Evolutionary conservation across 2,113 vertebrate species (phyloP).

Genomic region (Myocastor coypus): DNA sequence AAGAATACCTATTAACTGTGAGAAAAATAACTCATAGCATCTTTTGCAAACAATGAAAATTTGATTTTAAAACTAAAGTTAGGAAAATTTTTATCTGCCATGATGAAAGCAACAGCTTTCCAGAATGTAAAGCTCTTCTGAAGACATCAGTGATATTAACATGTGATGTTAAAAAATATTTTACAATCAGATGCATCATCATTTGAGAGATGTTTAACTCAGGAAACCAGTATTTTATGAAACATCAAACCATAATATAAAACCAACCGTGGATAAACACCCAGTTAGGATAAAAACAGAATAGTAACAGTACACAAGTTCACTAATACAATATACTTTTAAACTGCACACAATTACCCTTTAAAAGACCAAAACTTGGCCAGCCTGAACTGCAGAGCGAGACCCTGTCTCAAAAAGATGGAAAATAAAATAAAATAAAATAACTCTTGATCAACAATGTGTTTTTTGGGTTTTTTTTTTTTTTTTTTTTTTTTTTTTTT

Average conservation of each 20-base stretch:
- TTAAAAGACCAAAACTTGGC: neutral
- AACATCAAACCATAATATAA: neutral
- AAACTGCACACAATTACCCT: neutral
- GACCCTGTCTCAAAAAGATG: too few relatives aligned
- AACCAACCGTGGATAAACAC: neutral
- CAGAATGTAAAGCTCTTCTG: neutral
- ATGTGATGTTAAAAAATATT: neutral
- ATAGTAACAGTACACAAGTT: neutral
- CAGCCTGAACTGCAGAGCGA: too few relatives aligned
- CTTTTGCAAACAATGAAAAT: neutral
- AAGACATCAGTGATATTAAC: neutral
- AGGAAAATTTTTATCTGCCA: neutral
- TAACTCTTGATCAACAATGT: neutral
- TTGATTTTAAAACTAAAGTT: constrained; percentile 15
- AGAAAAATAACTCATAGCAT: neutral
- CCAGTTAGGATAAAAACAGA: neutral
- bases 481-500: too few relatives aligned
- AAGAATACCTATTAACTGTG: neutral
- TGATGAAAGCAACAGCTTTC: neutral
- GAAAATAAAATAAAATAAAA: too few relatives aligned
- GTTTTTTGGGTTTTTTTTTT: neutral
- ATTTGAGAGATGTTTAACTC: neutral
- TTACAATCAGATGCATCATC: neutral
- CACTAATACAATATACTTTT: neutral
- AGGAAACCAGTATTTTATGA: neutral